phyloP scores from a whole-genome alignment of 2,797 vertebrate species.

The Micropoecilia bifurca region DNA sequence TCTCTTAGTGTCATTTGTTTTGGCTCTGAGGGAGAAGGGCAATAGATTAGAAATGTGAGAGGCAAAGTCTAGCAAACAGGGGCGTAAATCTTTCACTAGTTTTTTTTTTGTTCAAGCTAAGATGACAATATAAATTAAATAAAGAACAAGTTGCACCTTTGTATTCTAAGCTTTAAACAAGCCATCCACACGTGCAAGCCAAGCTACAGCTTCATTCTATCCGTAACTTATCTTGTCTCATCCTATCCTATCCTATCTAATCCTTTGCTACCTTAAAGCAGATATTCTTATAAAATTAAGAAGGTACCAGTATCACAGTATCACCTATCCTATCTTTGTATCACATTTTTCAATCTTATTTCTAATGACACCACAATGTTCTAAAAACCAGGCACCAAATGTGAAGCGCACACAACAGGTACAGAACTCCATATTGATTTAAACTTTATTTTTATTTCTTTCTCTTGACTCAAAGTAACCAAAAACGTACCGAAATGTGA shows the following conservation, averaged over 20 bases:
- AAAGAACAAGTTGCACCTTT: conserved; percentile 17
- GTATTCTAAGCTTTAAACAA: conserved; percentile 20
- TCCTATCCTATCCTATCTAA: not conserved
- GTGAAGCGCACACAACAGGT: not conserved
- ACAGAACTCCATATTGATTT: not conserved
- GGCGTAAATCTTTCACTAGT: conserved; percentile 4
- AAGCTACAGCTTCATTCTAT: not conserved
- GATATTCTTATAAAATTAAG: not conserved
- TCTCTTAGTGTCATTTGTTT: conserved; percentile 42
- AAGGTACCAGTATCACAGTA: not conserved
- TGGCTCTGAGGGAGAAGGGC: conserved; percentile 26
- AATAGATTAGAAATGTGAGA: conserved; percentile 42
- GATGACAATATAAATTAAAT: conserved; percentile 30
- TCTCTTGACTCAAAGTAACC: not conserved
- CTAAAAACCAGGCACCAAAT: not conserved
- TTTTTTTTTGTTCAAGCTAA: conserved; percentile 12
- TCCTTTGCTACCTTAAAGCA: not conserved
- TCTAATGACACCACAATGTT: not conserved
- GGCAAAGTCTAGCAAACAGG: conserved; percentile 31
- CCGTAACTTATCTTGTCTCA: not conserved
- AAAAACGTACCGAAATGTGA: not conserved
- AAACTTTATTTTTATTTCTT: not conserved
- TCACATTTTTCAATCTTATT: not conserved
- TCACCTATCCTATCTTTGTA: too few relatives aligned
- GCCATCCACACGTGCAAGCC: too few relatives aligned